These are phyloP conservation scores for Plebejus anna DNA, from an alignment of 2,888 invertebrate species.

Conservation along the genomic window DNA sequence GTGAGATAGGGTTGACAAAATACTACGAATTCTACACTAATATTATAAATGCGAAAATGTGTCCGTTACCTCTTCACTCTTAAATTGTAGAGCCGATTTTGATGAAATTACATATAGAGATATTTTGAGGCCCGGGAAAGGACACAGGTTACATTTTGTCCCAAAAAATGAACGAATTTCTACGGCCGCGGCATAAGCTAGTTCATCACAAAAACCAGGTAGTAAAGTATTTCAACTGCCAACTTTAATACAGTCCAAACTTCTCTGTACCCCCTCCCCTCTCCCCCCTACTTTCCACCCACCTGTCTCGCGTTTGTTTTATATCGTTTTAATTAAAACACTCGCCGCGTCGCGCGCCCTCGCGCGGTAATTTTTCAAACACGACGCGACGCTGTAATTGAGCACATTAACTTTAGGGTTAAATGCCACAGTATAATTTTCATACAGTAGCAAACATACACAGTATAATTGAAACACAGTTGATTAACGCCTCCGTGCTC, in stretches of 20 bases:
- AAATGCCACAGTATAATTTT: not conserved
- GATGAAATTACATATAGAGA: no score
- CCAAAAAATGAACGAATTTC: not conserved
- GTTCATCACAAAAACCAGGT: not conserved
- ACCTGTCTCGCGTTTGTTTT: constrained; percentile 40
- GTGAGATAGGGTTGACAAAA: not conserved
- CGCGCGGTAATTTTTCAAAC: not conserved
- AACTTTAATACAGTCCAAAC: not conserved
- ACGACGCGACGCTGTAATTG: not conserved
- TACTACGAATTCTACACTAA: no score
- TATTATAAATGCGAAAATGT: no score
- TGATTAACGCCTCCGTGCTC: no score
- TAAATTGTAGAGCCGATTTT: no score
- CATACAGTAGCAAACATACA: no score
- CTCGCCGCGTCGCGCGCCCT: constrained; percentile 36
- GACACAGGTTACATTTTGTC: not conserved
- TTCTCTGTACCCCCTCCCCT: not conserved
- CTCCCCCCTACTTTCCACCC: not conserved
- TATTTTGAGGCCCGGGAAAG: no score
- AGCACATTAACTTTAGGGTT: not conserved
- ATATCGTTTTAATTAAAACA: constrained; percentile 64
- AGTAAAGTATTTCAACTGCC: not conserved
- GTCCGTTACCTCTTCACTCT: no score
- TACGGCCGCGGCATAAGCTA: not conserved
- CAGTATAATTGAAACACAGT: no score